Percentiles rank a stretch among this genome's conserved stretches.
Evolutionary conservation across 1,140 invertebrate genomes (phyloP).

Genomic region (Philotrypesis tridentata): DNA sequence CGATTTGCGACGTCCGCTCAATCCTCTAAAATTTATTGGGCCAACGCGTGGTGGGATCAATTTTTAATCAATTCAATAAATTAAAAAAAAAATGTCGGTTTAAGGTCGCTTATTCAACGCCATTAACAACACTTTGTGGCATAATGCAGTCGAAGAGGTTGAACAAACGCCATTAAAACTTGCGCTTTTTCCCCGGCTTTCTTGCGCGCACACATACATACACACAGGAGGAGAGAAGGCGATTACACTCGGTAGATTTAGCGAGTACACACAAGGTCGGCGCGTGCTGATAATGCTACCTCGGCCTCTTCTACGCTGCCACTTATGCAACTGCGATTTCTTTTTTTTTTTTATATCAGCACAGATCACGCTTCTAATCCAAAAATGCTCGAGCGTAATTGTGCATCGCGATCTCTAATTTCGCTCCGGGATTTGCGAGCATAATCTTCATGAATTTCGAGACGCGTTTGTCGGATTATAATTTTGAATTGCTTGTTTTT

Average conservation of each 20-base stretch:
- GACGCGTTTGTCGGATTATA: background rate
- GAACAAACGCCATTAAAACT: slow-evolving; percentile 67
- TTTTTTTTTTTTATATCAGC: slow-evolving; percentile 50
- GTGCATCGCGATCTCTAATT: slow-evolving; percentile 5
- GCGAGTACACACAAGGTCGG: slow-evolving; percentile 70
- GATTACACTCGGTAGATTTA: slow-evolving; percentile 69
- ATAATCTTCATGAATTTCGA: background rate
- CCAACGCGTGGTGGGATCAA: no score
- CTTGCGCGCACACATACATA: slow-evolving; percentile 9
- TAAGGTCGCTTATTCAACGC: slow-evolving; percentile 43
- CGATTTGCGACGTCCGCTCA: no score
- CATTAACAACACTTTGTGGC: slow-evolving; percentile 33
- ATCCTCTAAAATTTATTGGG: no score
- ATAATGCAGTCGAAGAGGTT: slow-evolving; percentile 52
- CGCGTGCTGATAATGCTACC: slow-evolving; percentile 71
- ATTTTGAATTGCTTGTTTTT: background rate
- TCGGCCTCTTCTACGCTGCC: slow-evolving; percentile 43
- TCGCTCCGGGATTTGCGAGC: background rate
- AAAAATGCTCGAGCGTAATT: slow-evolving; percentile 5
- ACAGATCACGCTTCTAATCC: slow-evolving; percentile 56
- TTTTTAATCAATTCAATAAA: background rate
- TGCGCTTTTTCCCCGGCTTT: slow-evolving; percentile 45
- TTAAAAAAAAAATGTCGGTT: background rate
- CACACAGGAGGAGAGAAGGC: slow-evolving; percentile 12
- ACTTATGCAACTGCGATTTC: slow-evolving; percentile 49